phyloP scores from a whole-genome alignment of 1,140 invertebrate genomes.

The Acromyrmex charruanus region DNA sequence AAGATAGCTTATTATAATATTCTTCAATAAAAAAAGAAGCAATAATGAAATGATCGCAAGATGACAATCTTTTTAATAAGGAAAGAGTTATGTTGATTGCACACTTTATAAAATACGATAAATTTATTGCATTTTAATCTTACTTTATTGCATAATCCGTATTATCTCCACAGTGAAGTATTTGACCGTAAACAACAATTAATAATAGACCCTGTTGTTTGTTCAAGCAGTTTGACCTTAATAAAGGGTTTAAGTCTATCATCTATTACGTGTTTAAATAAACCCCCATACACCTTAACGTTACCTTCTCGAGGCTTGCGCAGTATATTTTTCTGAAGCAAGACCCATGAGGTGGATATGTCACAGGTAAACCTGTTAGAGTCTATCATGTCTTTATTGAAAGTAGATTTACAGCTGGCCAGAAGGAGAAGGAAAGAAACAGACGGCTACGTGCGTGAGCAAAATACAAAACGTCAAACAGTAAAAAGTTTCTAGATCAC shows the following conservation, averaged over 20 bases:
- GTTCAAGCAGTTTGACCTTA: conserved; percentile 55
- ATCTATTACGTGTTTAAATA: conserved; percentile 40
- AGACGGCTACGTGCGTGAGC: background rate
- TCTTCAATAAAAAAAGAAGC: background rate
- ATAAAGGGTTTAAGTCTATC: conserved; percentile 53
- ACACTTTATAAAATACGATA: background rate
- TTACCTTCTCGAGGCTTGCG: conserved; percentile 43
- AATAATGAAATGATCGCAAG: background rate
- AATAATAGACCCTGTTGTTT: conserved; percentile 58
- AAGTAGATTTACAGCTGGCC: conserved; percentile 29
- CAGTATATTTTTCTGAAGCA: conserved; percentile 45
- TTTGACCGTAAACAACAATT: conserved; percentile 41
- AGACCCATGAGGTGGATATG: conserved; percentile 37
- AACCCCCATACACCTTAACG: conserved; percentile 14
- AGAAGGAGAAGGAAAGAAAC: background rate
- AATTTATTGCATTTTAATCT: background rate
- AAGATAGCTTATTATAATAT: background rate
- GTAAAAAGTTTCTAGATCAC: background rate
- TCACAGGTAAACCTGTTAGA: conserved; percentile 50
- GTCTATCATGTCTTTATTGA: conserved; percentile 50
- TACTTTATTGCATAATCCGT: conserved; percentile 10
- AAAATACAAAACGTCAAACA: conserved; percentile 2
- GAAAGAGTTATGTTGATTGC: background rate
- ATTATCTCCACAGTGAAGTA: background rate
- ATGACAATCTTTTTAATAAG: background rate